These are phyloP conservation scores for Cordylochernes scorpioides DNA, from an alignment of 2,888 invertebrate species.

Conservation along the genomic window DNA sequence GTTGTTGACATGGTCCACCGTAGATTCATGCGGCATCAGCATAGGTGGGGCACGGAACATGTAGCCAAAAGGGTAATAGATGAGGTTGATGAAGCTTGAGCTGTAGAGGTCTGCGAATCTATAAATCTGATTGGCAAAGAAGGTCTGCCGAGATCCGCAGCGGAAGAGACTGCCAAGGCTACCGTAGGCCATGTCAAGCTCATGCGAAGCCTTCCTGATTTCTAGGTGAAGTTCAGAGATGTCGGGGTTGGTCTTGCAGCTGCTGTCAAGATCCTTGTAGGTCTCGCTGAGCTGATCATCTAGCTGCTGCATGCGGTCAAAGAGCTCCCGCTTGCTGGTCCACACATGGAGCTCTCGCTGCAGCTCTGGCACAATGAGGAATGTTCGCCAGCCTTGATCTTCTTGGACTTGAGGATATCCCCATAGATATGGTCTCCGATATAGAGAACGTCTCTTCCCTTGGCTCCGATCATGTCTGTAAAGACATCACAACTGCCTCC, in stretches of 20 bases:
- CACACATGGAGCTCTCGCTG: constrained; percentile 86
- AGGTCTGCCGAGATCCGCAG: constrained; percentile 87
- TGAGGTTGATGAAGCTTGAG: constrained; percentile 68
- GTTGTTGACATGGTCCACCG: too few relatives aligned
- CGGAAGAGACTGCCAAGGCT: constrained; percentile 90
- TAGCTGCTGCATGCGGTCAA: constrained; percentile 60
- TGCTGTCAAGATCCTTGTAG: constrained; percentile 80
- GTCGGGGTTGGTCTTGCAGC: constrained; percentile 76
- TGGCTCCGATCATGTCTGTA: constrained; percentile 74
- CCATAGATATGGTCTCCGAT: constrained; percentile 98
- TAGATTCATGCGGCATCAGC: too few relatives aligned
- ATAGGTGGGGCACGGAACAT: constrained; percentile 95
- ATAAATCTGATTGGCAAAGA: constrained; percentile 80
- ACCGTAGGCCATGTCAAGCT: constrained; percentile 94
- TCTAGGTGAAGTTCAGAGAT: constrained; percentile 58
- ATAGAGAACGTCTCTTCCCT: constrained; percentile 90
- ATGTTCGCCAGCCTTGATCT: constrained; percentile 88
- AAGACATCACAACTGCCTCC: constrained; percentile 92
- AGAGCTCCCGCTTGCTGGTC: constrained; percentile 83
- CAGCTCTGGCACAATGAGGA: constrained; percentile 85
- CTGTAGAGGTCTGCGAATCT: constrained; percentile 93
- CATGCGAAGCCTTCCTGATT: constrained; percentile 80
- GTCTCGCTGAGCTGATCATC: constrained; percentile 75
- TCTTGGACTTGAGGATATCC: constrained; percentile 92
- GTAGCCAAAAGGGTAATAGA: constrained; percentile 95